Evolutionary conservation across 2,888 invertebrate species (phyloP).

Genomic region (Thecophora atra): DNA sequence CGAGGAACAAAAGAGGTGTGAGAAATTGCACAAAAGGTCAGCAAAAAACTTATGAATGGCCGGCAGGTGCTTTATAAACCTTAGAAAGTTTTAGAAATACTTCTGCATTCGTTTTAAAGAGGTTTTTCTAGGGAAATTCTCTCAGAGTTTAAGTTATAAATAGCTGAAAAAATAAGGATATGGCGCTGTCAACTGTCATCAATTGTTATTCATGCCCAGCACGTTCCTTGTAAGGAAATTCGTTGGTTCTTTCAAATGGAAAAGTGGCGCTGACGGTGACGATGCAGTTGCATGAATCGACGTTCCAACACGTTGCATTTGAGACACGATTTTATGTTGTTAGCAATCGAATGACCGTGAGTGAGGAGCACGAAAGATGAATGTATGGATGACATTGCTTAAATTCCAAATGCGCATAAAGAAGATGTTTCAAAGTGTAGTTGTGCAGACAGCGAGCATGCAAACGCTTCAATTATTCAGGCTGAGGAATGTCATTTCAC

Average conservation of each 20-base stretch:
- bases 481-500: no score
- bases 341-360: neutral
- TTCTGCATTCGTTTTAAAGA: no score
- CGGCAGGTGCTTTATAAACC: no score
- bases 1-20: neutral
- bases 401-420: neutral
- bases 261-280: conserved; percentile 38
- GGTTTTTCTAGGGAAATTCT: no score
- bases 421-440: no score
- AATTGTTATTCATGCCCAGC: conserved; percentile 32
- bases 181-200: no score
- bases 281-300: conserved; percentile 33
- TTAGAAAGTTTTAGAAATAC: no score
- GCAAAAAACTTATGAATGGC: neutral
- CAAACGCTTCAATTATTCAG: no score
- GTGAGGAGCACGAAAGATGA: neutral
- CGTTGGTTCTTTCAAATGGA: neutral
- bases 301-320: conserved; percentile 36
- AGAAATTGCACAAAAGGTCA: neutral
- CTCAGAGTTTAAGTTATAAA: no score
- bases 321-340: conserved; percentile 15
- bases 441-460: no score
- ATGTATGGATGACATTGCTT: neutral
- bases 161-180: no score
- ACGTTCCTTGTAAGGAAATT: conserved; percentile 36